Evolutionary conservation across 2,797 vertebrate species (phyloP), one percentile per base, ranked within the genome.

Genomic region (Hyperoplus lanceolatus): DNA sequence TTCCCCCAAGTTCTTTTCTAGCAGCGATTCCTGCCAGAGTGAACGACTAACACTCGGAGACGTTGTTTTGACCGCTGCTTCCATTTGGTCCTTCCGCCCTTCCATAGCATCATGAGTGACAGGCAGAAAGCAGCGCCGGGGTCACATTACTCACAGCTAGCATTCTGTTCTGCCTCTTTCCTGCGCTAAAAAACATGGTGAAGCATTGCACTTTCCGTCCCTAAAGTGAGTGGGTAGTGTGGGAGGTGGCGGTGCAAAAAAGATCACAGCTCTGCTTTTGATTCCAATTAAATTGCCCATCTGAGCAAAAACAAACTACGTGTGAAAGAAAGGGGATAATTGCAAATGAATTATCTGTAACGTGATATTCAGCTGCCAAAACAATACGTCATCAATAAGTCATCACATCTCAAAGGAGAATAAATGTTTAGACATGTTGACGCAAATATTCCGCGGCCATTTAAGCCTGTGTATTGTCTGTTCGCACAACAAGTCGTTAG

Each of bases 51-150:
- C 41, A 71, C 16, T 65, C 4, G 46, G 73, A 82, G 76, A 83
- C 16, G 61, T 75, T 68, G 29, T 29, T 83, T 81, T 75, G 81
- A 88, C 90, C 84, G 82, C 78, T 74, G 77, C 73, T 86, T 86
- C 66, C 1, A 63, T 81, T 87, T 86, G 80, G 83, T 88, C 83
- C 64, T 66, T 86, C 84, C 87, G 90, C 83, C 90, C 90, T 91
- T 90, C 92, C 89, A 88, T 93, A 93, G 86, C 82, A 87, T 81
- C 61, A 42, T 91, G 91, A 92, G 86, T 90, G 90, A 92, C 91
- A 93, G 88, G 85, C 93, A 90, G 87, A 60, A 84, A 81, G 87
- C 79, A 81, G 86, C 70, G 50, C 59, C 18, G 62, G 76, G 90
- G 91, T 93, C 88, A 86, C 81, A 93, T 93, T 84, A 90, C 88